Evolutionary conservation across 1,140 invertebrate species (phyloP).

Genomic region (Drosophila jambulina): DNA sequence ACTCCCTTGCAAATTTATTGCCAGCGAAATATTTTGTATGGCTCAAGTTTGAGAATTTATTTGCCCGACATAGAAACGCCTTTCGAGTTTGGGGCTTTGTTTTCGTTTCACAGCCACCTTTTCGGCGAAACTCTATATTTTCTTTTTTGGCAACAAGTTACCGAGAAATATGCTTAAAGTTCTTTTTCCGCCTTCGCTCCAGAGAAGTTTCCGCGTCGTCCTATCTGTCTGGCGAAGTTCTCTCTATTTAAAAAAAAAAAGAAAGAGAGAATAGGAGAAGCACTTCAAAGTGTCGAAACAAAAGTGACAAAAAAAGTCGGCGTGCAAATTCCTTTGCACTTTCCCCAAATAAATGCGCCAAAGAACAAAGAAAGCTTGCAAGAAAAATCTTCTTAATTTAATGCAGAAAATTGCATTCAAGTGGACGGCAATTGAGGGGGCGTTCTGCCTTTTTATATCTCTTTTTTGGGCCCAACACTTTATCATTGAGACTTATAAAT

Average conservation of each 20-base stretch:
- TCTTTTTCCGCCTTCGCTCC: conserved; percentile 35
- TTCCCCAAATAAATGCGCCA: conserved; percentile 58
- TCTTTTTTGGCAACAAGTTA: conserved; percentile 75
- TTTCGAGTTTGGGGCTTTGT: conserved; percentile 34
- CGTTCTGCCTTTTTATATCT: conserved; percentile 6
- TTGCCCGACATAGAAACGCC: conserved; percentile 56
- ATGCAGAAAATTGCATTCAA: conserved; percentile 65
- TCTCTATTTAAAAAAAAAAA: conserved; percentile 24
- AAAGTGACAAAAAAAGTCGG: conserved; percentile 73
- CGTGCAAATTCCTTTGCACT: conserved; percentile 53
- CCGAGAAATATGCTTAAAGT: conserved; percentile 67
- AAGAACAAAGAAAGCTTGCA: conserved; percentile 24
- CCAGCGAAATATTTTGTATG: conserved; percentile 79
- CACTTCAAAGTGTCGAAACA: conserved; percentile 81
- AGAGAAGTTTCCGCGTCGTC: conserved; percentile 33
- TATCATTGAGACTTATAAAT: conserved; percentile 74
- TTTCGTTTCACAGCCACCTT: conserved; percentile 37
- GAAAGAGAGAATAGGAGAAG: conserved; percentile 26
- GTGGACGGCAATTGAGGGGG: conserved; percentile 44
- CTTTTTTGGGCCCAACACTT: conserved; percentile 44
- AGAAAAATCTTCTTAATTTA: conserved; percentile 64
- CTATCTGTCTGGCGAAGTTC: conserved; percentile 62
- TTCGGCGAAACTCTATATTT: conserved; percentile 15
- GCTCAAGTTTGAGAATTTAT: conserved; percentile 76
- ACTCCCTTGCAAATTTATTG: conserved; percentile 65